Evolutionary conservation across 37 sponge, comb jelly and placozoan genomes (phyloP).

Genomic region (Chondrosia reniformis): DNA sequence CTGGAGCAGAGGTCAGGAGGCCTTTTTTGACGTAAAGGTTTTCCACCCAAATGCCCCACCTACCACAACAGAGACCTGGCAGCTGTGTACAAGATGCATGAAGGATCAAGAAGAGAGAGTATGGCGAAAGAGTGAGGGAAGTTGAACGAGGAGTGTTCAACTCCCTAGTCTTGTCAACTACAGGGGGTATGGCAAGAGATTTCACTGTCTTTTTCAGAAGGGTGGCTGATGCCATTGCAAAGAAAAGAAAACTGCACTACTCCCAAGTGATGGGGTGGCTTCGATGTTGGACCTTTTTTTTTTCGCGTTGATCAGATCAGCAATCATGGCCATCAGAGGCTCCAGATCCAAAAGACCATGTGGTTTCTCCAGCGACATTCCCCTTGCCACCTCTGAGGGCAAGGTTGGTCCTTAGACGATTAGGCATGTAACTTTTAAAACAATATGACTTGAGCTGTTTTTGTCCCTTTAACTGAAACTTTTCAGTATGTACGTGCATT

Average conservation of each 20-base stretch:
- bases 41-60: background rate
- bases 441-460: too few species aligned
- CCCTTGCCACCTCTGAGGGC: too few species aligned
- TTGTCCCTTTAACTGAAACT: too few species aligned
- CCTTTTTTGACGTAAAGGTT: constrained; percentile 3
- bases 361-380: too few species aligned
- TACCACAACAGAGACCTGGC: background rate
- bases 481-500: too few species aligned
- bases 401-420: too few species aligned
- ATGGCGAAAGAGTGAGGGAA: background rate
- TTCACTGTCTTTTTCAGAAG: background rate
- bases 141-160: constrained; percentile 9
- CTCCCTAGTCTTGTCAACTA: background rate
- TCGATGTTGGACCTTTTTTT: background rate
- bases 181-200: constrained; percentile 15
- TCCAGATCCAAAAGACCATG: too few species aligned
- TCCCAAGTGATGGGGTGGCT: background rate
- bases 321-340: constrained; percentile 15
- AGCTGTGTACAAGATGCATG: background rate
- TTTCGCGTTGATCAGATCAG: background rate
- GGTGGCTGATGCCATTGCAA: background rate
- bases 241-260: background rate
- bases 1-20: constrained; percentile 12
- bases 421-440: too few species aligned
- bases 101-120: background rate